Conservation (phyloP, 2,113 vertebrate species). For the Notechis scutatus region DNA sequence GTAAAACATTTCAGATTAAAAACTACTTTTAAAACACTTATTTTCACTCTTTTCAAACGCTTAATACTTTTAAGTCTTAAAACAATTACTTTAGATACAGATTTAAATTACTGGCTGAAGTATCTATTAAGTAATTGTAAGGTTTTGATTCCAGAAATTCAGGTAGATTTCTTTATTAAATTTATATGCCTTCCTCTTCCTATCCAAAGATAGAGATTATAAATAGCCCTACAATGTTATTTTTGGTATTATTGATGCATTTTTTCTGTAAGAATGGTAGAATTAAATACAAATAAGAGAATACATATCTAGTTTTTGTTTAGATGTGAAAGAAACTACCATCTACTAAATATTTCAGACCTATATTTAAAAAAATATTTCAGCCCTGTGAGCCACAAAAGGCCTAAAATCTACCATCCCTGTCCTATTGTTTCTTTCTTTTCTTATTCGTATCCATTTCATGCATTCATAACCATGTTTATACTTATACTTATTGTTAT, state of each 20-base stretch:
- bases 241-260: neutral
- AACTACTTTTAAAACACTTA: neutral
- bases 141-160: neutral
- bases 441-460: too few relatives aligned
- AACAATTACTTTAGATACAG: neutral
- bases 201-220: neutral
- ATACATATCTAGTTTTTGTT: neutral
- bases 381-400: neutral
- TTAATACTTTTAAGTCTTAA: neutral
- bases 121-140: neutral
- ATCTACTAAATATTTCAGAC: neutral
- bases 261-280: neutral
- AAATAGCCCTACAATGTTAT: neutral
- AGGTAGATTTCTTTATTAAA: neutral
- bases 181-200: neutral
- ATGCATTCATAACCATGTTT: too few relatives aligned
- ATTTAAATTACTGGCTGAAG: neutral
- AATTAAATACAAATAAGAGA: neutral
- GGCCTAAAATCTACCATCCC: neutral
- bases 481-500: too few relatives aligned
- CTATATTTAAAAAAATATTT: neutral
- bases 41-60: neutral
- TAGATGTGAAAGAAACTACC: neutral
- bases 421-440: too few relatives aligned
- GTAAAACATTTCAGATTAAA: neutral